These are phyloP conservation scores for Pseudococcus longispinus DNA, from an alignment of 2,888 invertebrate genomes.

Conservation along the genomic window DNA sequence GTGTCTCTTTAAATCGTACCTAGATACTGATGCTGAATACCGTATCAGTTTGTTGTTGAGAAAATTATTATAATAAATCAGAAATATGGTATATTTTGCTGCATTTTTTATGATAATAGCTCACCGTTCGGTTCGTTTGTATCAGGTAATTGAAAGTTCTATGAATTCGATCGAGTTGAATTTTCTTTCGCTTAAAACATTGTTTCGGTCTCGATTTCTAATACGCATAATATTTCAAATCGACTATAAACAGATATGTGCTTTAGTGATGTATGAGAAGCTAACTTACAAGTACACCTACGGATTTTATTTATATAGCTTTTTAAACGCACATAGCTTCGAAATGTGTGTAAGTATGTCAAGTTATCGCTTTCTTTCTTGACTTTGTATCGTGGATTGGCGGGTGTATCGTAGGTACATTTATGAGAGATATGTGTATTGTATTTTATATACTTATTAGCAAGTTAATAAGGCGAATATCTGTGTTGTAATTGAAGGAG, in stretches of 20 bases:
- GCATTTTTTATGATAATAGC: background rate
- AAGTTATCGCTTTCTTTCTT: constrained; percentile 52
- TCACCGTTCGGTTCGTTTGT: background rate
- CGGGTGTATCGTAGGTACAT: background rate
- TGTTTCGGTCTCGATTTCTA: constrained; percentile 46
- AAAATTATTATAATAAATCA: constrained; percentile 6
- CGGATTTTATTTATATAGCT: constrained; percentile 48
- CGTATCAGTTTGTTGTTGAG: constrained; percentile 16
- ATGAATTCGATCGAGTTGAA: constrained; percentile 1
- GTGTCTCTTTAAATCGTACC: background rate
- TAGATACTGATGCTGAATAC: background rate
- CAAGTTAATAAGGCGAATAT: background rate
- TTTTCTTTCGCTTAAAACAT: background rate
- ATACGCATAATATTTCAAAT: constrained; percentile 15
- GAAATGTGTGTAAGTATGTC: constrained; percentile 52
- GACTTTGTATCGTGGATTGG: background rate
- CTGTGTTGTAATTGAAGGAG: background rate
- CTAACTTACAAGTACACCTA: constrained; percentile 44
- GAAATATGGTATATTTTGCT: background rate
- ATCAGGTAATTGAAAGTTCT: constrained; percentile 5
- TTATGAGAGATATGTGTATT: background rate
- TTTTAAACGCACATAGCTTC: constrained; percentile 7
- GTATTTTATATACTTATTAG: background rate
- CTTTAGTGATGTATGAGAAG: constrained; percentile 23
- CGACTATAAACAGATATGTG: background rate